Base-by-base conservation (phyloP, 2,888 invertebrate genomes). In the Octodonta nipae region DNA sequence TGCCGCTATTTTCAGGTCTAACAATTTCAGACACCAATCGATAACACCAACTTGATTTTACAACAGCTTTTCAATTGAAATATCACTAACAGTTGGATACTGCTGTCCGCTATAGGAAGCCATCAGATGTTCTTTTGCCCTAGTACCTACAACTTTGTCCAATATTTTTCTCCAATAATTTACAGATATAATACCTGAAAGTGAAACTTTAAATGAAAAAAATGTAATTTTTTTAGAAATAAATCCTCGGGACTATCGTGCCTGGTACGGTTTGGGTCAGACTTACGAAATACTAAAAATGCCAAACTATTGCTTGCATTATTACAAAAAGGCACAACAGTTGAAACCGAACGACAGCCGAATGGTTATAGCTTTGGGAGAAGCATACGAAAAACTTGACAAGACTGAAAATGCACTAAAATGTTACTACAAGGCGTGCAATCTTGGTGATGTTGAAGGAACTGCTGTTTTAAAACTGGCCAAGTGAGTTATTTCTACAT, bases 261-360 rank as follows among this genome's bases (percentile, higher is more conserved):
- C 95, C 1, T 99, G 96, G 96, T 98, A 98, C 61, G 96, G 96
- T 5, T 70, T 98, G 15, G 98, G 98, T 0, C 96, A 98, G 64
- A 88, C 95, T 0, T 98, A 98, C 55, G 98, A 98, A 66, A 93
- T 98, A 45, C 65, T 98, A 28, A 93, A 95, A 61, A 83, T 96
- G 78, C 86, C 87, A 27, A 84, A 82, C 44, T 96, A 93, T 56
- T 88, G 89, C 49, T 71, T 96, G 39, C 89, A 93, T 62, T 98
- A 98, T 61, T 98, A 96, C 56, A 88, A 92, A 56, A 81, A 85
- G 59, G 88, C 88, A 0, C 87, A 88, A 35, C 75, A 80, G 50
- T 65, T 85, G 31, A 80, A 92, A 45, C 98, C 98, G 0, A 87
- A 88, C 51, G 98, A 99, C 56, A 92, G 93, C 11, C 75, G 98